Evolutionary conservation across 2,113 vertebrate genomes (phyloP).

Genomic region (Thunnus thynnus): DNA sequence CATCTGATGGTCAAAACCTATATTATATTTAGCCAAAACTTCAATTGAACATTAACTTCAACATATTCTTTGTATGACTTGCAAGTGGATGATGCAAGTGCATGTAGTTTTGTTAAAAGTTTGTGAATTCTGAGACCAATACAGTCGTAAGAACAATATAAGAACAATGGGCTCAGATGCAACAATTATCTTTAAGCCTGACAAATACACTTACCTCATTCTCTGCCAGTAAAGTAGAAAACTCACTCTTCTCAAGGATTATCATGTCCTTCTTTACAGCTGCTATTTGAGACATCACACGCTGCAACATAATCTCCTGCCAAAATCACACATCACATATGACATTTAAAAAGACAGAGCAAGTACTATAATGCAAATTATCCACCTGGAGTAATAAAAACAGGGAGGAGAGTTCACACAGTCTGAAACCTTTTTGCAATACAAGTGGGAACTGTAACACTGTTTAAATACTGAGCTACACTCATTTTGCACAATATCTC

Average conservation of each 20-base stretch:
- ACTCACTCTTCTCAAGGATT: conserved; percentile 98
- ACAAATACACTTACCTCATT: conserved; percentile 88
- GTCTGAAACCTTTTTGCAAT: no score
- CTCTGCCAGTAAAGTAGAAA: conserved; percentile 92
- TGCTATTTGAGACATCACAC: conserved; percentile 94
- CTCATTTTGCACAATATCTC: no score
- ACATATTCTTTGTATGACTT: not conserved
- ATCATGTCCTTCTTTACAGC: conserved; percentile 97
- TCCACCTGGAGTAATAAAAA: not conserved
- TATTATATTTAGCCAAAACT: not conserved
- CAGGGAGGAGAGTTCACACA: not conserved
- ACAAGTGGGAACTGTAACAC: no score
- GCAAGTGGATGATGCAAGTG: not conserved
- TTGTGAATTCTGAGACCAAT: not conserved
- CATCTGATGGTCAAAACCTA: not conserved
- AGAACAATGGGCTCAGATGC: not conserved
- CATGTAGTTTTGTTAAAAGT: not conserved
- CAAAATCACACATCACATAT: conserved; percentile 8
- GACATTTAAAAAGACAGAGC: not conserved
- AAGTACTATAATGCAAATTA: not conserved
- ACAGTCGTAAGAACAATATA: no score
- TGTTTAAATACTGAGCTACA: no score
- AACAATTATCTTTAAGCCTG: not conserved
- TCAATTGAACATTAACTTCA: not conserved
- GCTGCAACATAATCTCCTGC: conserved; percentile 96